Base-by-base conservation (phyloP, 1,140 invertebrate genomes). In the Drosophila sproati region DNA sequence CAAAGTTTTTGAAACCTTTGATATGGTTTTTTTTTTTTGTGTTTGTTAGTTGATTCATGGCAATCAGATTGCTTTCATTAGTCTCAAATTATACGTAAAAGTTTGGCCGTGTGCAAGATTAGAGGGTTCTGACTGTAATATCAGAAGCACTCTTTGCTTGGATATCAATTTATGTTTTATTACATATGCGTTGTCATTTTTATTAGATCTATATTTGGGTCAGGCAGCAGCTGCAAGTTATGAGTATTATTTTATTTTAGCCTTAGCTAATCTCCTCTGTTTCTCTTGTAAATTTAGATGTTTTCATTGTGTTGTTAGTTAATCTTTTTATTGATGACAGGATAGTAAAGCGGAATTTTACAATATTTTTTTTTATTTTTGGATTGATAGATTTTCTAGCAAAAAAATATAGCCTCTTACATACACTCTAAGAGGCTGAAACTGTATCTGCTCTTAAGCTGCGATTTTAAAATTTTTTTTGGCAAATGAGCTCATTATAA, bases 11-110 rank as follows among this genome's bases (percentile, higher is more conserved):
- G 39, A 55, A 76, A 51, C 60, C 68, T 64, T 55, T 70, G 57
- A 70, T 20, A 1, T 20, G 20, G 20, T 34, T 67, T 59, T 34
- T 43, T 37, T 37, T 56, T 63, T 10, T 5, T 4, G 4, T 59
- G 35, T 54, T 37, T 50, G n/a, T 43, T 52, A 56, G 39, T 59
- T 52, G 73, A 12, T 48, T 68, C 59, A 54, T 54, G 10, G 31
- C 34, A 56, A 45, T 67, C 67, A 79, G 76, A 87, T 82, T 82
- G 78, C 79, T 68, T 82, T 88, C 79, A 87, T 87, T 88, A 82
- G 69, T 67, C 68, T 86, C 82, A 78, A 59, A 70, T 78, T 78
- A 70, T 79, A 43, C n/a, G 52, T 29, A 59, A 51, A 62, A 61
- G 35, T 69, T 55, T 39, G 52, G 56, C 41, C 63, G 31, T 67